A percentile compares a stretch with the other conserved stretches of the same genome.
Evolutionary conservation across 2,797 vertebrate genomes (phyloP).

Genomic region (Cryptoblepharus egeriae): DNA sequence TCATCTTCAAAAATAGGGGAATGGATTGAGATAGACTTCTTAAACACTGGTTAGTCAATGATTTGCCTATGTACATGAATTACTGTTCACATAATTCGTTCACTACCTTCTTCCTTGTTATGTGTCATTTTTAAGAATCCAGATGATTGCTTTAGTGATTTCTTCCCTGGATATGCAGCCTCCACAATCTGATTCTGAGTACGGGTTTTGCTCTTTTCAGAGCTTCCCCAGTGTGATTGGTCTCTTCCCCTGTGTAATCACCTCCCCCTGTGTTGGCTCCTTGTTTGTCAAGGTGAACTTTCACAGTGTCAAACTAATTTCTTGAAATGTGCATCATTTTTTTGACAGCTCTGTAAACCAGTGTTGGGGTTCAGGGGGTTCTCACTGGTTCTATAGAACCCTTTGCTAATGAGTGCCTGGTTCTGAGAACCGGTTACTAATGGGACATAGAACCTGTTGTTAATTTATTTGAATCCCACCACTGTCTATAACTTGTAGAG

Average conservation of each 20-base stretch:
- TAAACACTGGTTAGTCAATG: background rate
- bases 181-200: background rate
- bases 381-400: no score
- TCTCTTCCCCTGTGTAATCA: conserved; percentile 47
- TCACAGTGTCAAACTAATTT: conserved; percentile 64
- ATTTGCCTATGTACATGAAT: background rate
- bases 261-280: conserved; percentile 49
- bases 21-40: background rate
- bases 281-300: conserved; percentile 62
- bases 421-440: no score
- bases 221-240: conserved; percentile 3
- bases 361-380: no score
- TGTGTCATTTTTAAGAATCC: conserved; percentile 11
- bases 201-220: conserved; percentile 59
- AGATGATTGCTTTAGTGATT: background rate
- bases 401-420: no score
- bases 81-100: background rate
- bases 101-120: background rate
- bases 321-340: conserved; percentile 45
- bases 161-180: background rate
- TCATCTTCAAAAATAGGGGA: background rate
- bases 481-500: no score
- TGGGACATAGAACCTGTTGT: no score
- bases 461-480: no score
- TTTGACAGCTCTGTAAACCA: conserved; percentile 26